Percentiles rank a stretch among this genome's conserved stretches.
phyloP scores from a whole-genome alignment of 2,113 vertebrate species.

The Vanacampus margaritifer region DNA sequence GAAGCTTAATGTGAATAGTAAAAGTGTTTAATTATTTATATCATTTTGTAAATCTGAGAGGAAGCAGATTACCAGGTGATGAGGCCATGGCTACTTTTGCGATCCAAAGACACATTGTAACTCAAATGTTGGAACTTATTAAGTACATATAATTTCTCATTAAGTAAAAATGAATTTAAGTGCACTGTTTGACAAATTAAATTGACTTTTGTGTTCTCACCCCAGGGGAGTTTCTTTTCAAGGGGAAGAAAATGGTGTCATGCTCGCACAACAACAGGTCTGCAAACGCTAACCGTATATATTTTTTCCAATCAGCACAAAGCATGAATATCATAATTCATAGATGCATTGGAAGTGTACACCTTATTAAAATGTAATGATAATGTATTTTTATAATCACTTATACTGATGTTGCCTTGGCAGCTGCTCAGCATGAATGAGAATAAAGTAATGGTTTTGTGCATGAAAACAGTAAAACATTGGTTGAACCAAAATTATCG shows the following conservation, averaged over 20 bases:
- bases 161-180: no score
- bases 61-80: neutral
- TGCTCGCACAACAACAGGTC: neutral
- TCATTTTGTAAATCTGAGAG: no score
- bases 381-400: neutral
- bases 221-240: no score
- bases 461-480: neutral
- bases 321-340: neutral
- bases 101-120: neutral
- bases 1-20: no score
- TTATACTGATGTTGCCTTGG: neutral
- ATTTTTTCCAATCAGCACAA: neutral
- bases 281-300: neutral
- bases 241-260: no score
- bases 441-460: neutral
- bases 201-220: no score
- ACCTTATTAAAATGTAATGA: neutral
- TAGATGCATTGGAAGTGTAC: neutral
- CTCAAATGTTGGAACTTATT: neutral
- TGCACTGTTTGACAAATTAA: no score
- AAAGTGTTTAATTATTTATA: no score
- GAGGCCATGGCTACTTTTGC: neutral
- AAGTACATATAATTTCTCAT: neutral
- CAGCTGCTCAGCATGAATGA: neutral
- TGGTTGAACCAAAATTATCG: neutral